Evolutionary conservation across 1,140 invertebrate species (phyloP), one percentile per base, ranked within the genome.

Genomic region (Meloidogyne floridensis): DNA sequence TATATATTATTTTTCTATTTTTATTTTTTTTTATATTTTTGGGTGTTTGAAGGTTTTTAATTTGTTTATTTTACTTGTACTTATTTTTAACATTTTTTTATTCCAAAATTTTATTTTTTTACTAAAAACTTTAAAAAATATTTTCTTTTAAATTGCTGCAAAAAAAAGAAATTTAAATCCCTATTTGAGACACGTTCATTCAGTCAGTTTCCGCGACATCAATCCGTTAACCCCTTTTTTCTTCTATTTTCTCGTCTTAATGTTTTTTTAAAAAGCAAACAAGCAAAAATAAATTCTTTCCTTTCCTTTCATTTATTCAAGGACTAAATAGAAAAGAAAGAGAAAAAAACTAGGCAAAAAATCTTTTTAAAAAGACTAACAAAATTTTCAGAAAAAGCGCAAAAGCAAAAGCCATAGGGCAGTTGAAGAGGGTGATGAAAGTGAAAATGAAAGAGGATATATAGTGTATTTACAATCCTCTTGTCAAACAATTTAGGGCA

Each of bases 121-220:
- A 47, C 7, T 47, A 32, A 32, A 32, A 32, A 32, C 32, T 32
- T 32, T 2, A 32, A 32, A 32, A 32, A 32, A 32, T 32, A 32
- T 32, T 47, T n/a, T 18, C 1, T 73, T 11, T 51, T 18, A 13
- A 73, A 43, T 73, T 43, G 72, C 11, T 73, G 72, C 72, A 10
- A 15, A 73, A 42, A n/a, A 73, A 73, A 73, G 11, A 73, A 73
- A 15, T 73, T 73, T 73, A 43, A 51, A 13, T 42, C 72, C n/a
- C 42, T 15, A 13, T 42, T 43, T 73, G 72, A 42, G 10, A 13
- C 1, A 54, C 53, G 11, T 54, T 54, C 13, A 59, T 56, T 59
- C 13, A 11, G 13, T 59, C 11, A 59, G 11, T n/a, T 59, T 59
- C 56, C 56, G 56, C 10, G 13, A 59, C 11, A 59, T 54, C 56